phyloP scores from a whole-genome alignment of 2,113 vertebrate species.

The Lepidothrix coronata region DNA sequence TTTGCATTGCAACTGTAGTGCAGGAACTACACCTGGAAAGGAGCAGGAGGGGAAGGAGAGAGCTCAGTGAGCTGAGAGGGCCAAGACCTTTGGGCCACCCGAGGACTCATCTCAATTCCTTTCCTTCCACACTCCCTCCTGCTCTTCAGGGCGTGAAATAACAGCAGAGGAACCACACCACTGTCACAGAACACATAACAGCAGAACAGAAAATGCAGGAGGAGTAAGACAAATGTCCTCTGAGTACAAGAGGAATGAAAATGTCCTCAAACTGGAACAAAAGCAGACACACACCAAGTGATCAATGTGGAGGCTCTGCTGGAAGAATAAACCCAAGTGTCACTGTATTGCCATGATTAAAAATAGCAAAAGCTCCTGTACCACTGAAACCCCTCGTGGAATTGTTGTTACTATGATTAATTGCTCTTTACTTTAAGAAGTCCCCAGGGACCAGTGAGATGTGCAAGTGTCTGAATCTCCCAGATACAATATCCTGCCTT shows the following conservation, averaged over 20 bases:
- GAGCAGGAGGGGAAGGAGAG: neutral
- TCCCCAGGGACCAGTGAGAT: neutral
- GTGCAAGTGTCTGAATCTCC: neutral
- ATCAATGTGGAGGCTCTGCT: neutral
- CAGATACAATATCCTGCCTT: neutral
- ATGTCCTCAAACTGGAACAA: neutral
- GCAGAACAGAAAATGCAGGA: neutral
- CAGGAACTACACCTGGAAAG: neutral
- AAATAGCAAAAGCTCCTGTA: constrained; percentile 1
- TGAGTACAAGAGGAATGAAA: neutral
- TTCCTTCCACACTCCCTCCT: neutral
- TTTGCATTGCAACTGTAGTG: accelerated
- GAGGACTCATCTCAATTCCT: neutral
- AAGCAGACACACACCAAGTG: neutral
- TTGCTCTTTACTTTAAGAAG: constrained; percentile 9
- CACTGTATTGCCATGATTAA: neutral
- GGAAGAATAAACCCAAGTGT: neutral
- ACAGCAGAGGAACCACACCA: neutral
- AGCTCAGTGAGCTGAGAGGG: neutral
- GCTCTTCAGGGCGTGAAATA: neutral
- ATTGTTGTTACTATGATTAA: neutral
- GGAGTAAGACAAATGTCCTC: neutral
- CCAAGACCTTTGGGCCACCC: neutral
- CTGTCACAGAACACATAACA: neutral
- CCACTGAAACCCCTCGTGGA: neutral